Evolutionary conservation across 2,113 vertebrate species (phyloP).

Genomic region (Thalassarche chlororhynchos): DNA sequence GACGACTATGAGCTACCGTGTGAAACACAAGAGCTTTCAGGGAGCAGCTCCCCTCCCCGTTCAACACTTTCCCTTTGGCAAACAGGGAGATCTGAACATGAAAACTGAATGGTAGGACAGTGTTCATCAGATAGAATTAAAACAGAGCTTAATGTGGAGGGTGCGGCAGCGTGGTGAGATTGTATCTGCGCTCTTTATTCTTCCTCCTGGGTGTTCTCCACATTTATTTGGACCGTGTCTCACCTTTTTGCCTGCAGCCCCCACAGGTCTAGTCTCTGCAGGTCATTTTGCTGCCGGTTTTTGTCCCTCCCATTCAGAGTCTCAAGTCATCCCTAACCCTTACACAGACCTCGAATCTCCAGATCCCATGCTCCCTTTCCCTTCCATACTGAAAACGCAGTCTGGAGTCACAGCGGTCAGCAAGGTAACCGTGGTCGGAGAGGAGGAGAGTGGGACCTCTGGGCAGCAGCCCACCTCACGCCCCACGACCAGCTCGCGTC

Average conservation of each 20-base stretch:
- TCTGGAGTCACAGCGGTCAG: accelerated
- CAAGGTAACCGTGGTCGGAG: accelerated
- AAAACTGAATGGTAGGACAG: not conserved
- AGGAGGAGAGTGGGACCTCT: accelerated
- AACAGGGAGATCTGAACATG: not conserved
- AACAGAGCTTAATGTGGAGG: not conserved
- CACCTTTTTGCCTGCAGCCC: not conserved
- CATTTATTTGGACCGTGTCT: not conserved
- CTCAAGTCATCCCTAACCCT: not conserved
- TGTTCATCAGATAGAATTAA: not conserved
- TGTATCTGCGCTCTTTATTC: not conserved
- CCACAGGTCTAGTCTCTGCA: not conserved
- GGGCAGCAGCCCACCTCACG: not conserved
- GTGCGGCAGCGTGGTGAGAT: not conserved
- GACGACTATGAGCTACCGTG: not conserved
- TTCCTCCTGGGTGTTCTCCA: not conserved
- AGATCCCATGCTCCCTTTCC: not conserved
- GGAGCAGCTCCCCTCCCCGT: not conserved
- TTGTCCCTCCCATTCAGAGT: not conserved
- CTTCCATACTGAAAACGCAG: not conserved
- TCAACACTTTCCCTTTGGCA: not conserved
- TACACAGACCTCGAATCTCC: not conserved
- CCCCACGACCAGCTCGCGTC: accelerated
- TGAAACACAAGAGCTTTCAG: not conserved
- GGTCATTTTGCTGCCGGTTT: not conserved